Evolutionary conservation across 2,113 vertebrate genomes (phyloP).

Genomic region (Passerina amoena): DNA sequence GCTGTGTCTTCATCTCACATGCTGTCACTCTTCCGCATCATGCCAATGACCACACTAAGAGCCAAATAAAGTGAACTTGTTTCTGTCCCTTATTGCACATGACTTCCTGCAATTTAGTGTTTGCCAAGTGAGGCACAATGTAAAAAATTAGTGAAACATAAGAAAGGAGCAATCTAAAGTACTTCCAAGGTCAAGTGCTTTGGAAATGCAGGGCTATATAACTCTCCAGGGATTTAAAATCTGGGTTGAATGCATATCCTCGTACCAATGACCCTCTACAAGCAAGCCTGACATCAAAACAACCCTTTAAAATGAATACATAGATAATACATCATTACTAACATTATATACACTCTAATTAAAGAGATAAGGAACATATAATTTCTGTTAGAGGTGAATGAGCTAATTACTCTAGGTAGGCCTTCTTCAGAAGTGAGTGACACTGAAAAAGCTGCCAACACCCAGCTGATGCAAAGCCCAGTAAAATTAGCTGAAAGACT

Average conservation of each 20-base stretch:
- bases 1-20: not conserved
- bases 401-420: not conserved
- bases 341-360: not conserved
- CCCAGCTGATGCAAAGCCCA: not conserved
- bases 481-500: not conserved
- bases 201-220: not conserved
- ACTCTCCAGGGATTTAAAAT: not conserved
- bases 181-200: not conserved
- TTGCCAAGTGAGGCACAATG: not conserved
- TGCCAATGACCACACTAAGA: not conserved
- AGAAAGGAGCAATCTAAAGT: not conserved
- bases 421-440: not conserved
- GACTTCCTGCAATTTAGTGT: conserved; percentile 1
- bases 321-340: not conserved
- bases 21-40: not conserved
- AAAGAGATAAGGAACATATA: conserved; percentile 15
- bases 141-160: not conserved
- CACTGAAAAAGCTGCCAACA: not conserved
- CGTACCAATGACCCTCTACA: not conserved
- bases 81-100: not conserved
- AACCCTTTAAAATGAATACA: not conserved
- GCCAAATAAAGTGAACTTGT: not conserved
- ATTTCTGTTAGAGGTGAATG: not conserved
- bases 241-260: not conserved
- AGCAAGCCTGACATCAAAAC: not conserved